Percentiles rank a stretch among this genome's conserved stretches.
Conservation (phyloP, 1,140 invertebrate species). For the Tyrophagus putrescentiae region DNA sequence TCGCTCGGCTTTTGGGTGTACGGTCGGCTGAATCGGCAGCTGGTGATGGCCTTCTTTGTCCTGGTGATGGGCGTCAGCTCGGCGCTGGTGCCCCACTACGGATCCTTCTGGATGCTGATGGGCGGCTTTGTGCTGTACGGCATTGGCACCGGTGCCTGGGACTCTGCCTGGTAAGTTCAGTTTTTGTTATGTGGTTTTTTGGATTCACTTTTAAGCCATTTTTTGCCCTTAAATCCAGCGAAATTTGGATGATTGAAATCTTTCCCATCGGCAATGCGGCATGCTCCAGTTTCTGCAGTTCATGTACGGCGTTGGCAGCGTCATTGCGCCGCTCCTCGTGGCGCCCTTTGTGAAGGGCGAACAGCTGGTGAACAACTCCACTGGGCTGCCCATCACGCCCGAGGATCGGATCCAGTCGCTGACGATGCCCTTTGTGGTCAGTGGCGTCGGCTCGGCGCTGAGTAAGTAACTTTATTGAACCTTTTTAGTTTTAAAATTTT, state of each 20-base stretch:
- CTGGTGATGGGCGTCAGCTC: background rate
- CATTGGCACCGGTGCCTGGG: conserved; percentile 5
- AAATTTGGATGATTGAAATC: conserved; percentile 19
- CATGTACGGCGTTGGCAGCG: conserved; percentile 12
- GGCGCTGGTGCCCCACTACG: conserved; percentile 2
- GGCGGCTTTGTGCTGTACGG: background rate
- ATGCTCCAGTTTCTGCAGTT: conserved; percentile 5
- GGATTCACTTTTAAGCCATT: too few species aligned
- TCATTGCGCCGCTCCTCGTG: background rate
- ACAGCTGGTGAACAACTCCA: background rate
- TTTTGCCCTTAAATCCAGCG: too few species aligned
- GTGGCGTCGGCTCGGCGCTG: background rate
- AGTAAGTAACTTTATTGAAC: too few species aligned
- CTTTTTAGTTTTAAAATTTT: conserved; percentile 1
- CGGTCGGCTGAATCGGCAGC: conserved; percentile 15
- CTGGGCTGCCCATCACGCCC: background rate
- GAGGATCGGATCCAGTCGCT: background rate
- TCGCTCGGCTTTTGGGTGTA: conserved; percentile 18
- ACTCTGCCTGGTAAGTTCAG: too few species aligned
- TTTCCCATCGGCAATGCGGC: conserved; percentile 2
- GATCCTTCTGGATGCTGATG: background rate
- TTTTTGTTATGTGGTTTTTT: too few species aligned
- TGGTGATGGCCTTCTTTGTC: background rate
- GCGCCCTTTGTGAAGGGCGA: conserved; percentile 10
- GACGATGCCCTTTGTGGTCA: background rate